Base-by-base conservation (phyloP, 2,888 invertebrate genomes). In the Agonopterix arenella region DNA sequence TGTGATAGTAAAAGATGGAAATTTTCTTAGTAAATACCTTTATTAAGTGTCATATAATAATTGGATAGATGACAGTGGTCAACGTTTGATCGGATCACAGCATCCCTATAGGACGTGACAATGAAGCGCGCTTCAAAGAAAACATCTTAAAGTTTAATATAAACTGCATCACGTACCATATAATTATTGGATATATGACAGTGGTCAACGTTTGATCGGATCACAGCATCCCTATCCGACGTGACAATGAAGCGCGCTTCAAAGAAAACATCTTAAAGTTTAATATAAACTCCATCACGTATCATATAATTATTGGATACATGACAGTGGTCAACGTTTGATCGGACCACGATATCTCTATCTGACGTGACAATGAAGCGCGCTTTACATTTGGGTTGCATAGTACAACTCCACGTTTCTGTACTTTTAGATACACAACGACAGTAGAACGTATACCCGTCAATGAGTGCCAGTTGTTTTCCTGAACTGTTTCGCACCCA, bases 271-370 rank as follows among this genome's bases (percentile, higher is more conserved):
- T 28, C 11, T 28, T 47, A 49, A 11, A 47, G 28, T 16, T 52
- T 58, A 48, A 51, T 43, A 49, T 54, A 57, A n/a, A 57, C 46
- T 3, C 13, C 11, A 40, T 43, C 13, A 9, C 43, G 16, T 43
- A 13, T 11, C 5, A 13, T 43, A 16, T 11, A 43, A 43, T 8
- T 9, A 8, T n/a, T 9, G 10, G 40, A n/a, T 40, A n/a, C 3
- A 40, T 40, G 40, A 40, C n/a, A 40, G n/a, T 40, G 40, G 9
- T 40, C 40, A 10, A 9, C 5, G 2, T 40, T 40, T n/a, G 10
- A 40, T 40, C 40, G 40, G 40, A 40, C 10, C 10, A 40, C n/a
- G 10, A n/a, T 1, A 7, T 28, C 28, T 28, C 28, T 28, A 7
- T 28, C 40, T 9, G 40, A 40, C n/a, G 28, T 28, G 28, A 28